Percentiles rank a stretch among this genome's conserved stretches.
These are phyloP conservation scores for Oreochromis niloticus DNA, from an alignment of 2,113 vertebrate genomes.

Conservation along the genomic window DNA sequence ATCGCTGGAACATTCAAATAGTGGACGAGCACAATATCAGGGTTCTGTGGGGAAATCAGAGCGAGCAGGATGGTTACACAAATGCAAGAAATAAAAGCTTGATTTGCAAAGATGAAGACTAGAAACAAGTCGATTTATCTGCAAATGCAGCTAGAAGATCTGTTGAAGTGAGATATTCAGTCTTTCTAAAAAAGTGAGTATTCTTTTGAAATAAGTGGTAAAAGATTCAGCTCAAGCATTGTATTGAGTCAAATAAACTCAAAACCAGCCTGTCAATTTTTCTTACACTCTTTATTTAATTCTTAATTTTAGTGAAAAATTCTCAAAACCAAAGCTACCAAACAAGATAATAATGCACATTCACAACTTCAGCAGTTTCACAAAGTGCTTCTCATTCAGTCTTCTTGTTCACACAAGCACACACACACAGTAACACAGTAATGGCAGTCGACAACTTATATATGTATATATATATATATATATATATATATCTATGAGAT, in stretches of 20 bases:
- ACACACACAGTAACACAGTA: background rate
- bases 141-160: background rate
- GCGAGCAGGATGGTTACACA: background rate
- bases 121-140: background rate
- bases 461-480: fast-evolving
- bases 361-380: background rate
- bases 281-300: background rate
- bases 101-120: background rate
- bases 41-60: conserved; percentile 79
- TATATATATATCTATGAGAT: fast-evolving
- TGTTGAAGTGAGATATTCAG: background rate
- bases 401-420: background rate
- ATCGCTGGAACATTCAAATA: conserved; percentile 99
- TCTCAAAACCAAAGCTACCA: background rate
- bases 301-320: background rate
- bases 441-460: no score
- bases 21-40: conserved; percentile 97
- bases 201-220: background rate
- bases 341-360: background rate
- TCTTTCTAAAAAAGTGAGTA: background rate
- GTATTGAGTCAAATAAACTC: background rate
- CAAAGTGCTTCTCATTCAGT: background rate
- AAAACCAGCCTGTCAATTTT: background rate
- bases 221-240: background rate
- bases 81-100: background rate